Evolutionary conservation across 2,113 vertebrate species (phyloP), one percentile per base, ranked within the genome.

Genomic region (Bufo bufo): DNA sequence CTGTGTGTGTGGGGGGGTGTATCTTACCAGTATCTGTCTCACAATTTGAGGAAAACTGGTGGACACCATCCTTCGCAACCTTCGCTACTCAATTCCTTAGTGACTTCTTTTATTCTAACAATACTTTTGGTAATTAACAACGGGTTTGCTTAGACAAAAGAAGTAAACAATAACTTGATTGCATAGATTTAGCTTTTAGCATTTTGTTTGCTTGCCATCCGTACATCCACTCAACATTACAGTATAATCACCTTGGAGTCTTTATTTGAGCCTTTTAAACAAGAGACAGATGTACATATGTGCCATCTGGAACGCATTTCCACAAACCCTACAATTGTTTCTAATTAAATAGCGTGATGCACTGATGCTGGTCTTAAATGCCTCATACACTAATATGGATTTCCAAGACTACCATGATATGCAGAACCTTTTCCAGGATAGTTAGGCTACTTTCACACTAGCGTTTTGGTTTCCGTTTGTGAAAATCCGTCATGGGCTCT

Each of bases 201-300:
- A 13, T 52, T 66, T 50, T 66, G 61, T 71, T 84, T 52, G 63
- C 43, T 84, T 84, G 50, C 49, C 6, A 69, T 69, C 9, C 49
- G 13, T 33, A 12, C 49, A 66, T 54, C 23, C 63, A 84, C 54
- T 33, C 20, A 71, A 54, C n/a, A 66, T n/a, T 52, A 9, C 14
- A 50, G 12, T 5, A 50, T 23, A 84, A 84, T 75, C 83, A 43
- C 54, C 83, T 59, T 10, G 3, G 11, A 11, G 69, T 59, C 45
- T 84, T 19, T 54, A 59, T 85, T 58, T 59, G 33, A 43, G 14
- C 5, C 69, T 85, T 58, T n/a, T 16, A 54, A 85, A 85, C 83
- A 74, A 74, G 69, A 85, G 69, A 47, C 83, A 85, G 52, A 58
- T 84, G 82, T 49, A 33, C 82, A 54, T 54, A 71, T 85, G 66